Evolutionary conservation across 2,797 vertebrate genomes (phyloP), one percentile per base, ranked within the genome.

Genomic region (Gymnoscopelus braueri): DNA sequence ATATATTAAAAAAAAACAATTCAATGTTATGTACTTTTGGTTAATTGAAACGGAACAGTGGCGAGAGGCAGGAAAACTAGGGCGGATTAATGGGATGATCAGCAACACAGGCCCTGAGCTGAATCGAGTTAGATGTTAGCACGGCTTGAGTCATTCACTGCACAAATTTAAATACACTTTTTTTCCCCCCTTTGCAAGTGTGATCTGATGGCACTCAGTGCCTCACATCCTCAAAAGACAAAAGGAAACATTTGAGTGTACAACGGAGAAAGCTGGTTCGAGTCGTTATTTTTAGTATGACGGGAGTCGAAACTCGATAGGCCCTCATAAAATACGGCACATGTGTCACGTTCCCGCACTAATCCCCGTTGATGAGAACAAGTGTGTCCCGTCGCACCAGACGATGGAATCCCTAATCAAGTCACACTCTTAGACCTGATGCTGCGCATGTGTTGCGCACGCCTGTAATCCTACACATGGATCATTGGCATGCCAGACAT

Each of bases 321-420:
- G 66, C 69, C 58, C 44, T 66, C 70, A 66, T 79, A 73, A 81
- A 58, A 65, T 63, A 51, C 2, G 9, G 60, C 82, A 72, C 82
- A 75, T 85, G 78, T 74, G 71, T 69, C 39, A 69, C 66, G 63
- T 82, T 88, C 72, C 84, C 23, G 19, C 61, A 64, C 76, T 84
- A 75, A 91, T 90, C 83, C 85, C 80, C 57, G 80, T 83, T 86
- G 88, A 91, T 80, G 83, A 79, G 72, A 63, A 72, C 0, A 57
- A 74, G 75, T 60, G 77, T 81, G 85, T 78, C 63, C 32, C 63
- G 1, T 69, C 59, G 66, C 74, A 65, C 74, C 68, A n/a, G 50
- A 72, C 78, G 1, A 44, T 71, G 82, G 77, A 80, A 85, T 87
- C 81, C 84, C 83, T 87, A 80, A 92, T 92, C 79, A 88, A 87